Conservation (phyloP, 2,797 vertebrate genomes). For the Falco concolor region DNA sequence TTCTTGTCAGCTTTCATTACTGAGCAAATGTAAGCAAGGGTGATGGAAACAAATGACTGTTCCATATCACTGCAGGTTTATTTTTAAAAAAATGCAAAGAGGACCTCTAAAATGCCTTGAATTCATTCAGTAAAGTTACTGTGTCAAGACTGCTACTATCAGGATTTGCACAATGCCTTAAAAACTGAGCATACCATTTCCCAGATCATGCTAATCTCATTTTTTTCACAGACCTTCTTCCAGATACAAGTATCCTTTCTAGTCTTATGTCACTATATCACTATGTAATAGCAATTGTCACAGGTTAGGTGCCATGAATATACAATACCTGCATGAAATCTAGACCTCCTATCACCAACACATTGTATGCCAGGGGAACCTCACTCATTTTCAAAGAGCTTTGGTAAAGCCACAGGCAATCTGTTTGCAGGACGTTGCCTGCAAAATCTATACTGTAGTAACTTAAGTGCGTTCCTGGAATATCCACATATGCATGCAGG, state of each 20-base stretch:
- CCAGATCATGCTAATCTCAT: fast-evolving
- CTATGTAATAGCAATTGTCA: not conserved
- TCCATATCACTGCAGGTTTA: fast-evolving
- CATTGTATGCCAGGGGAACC: not conserved
- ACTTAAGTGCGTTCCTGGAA: not conserved
- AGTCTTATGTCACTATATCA: not conserved
- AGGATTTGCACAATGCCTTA: not conserved
- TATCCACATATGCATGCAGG: not conserved
- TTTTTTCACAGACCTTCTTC: not conserved
- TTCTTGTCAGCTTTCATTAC: not conserved
- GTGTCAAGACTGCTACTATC: not conserved
- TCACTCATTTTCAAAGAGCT: not conserved
- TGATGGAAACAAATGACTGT: not conserved
- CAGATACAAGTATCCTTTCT: not conserved
- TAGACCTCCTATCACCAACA: not conserved
- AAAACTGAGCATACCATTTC: not conserved
- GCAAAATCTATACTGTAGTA: not conserved
- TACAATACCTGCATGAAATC: not conserved
- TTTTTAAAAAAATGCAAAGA: not conserved
- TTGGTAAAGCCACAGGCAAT: not conserved
- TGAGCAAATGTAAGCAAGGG: not conserved
- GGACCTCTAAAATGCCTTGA: not conserved
- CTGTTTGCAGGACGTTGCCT: not conserved
- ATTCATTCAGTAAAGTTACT: not conserved
- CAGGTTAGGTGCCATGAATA: not conserved